Base-by-base conservation (phyloP, 2,113 vertebrate species). In the Gnathonemus echidnorhynchus region DNA sequence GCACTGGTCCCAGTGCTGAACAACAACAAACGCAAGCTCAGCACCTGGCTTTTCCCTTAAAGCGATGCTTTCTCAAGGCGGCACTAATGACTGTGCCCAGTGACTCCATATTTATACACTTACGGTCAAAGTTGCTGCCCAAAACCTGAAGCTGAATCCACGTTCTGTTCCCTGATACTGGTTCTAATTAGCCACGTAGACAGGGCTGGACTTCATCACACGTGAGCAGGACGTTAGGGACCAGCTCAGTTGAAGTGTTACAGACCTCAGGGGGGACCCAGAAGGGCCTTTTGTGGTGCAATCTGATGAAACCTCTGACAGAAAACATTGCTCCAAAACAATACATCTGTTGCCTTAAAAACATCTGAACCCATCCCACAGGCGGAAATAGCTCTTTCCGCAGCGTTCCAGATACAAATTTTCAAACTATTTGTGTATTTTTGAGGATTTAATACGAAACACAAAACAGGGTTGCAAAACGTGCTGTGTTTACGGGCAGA, bases 21-120 rank as follows among this genome's bases (percentile, higher is more conserved):
- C 31, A 52, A 35, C 70, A 83, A 80, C 48, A 89, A 89, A 66
- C 66, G 83, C 88, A 77, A 77, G 62, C 46, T 17, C 62, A 39
- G 31, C 88, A 77, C 46, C 42, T 70, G 58, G 58, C 39, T 49
- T 49, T 35, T 42, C 15, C 7, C 88, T 48, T 39, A 74, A 88
- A 19, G 56, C 62, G 1, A 70, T 31, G 53, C 35, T 2, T 42
- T 80, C 74, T 19, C 74, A 39, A 42, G 74, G 35, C 35, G 0
- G 17, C 74, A 80, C 74, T 80, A 80, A 80, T 80, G 35, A 80
- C 74, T 1, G 74, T 2, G 15, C 15, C 27, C 56, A 48, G 21
- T 58, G 45, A 46, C 56, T 58, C 4, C 24, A 13, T 46, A 88
- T 88, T 88, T 88, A 24, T n/a, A 46, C 13, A n/a, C 45, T 88